Conservation (phyloP, 1,140 invertebrate genomes). For the Cydia strobilella region DNA sequence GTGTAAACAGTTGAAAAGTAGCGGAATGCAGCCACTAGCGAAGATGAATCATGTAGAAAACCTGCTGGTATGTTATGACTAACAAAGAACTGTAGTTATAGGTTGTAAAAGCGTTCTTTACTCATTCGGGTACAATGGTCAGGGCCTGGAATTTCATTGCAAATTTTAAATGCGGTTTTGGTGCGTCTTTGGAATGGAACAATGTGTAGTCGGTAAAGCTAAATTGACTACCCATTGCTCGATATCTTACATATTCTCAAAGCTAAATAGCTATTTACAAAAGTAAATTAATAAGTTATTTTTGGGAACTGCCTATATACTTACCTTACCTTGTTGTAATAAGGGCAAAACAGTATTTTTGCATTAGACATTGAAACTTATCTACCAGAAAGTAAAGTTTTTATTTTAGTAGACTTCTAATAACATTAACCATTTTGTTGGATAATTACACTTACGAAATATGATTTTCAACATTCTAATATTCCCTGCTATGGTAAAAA, state of each 20-base stretch:
- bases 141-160: constrained; percentile 9
- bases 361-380: too few species aligned
- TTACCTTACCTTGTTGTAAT: too few species aligned
- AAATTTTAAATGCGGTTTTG: background rate
- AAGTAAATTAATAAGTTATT: too few species aligned
- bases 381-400: too few species aligned
- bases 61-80: constrained; percentile 23
- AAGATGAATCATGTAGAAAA: constrained; percentile 31
- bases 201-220: background rate
- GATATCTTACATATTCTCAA: background rate
- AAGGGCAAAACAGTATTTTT: too few species aligned
- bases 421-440: too few species aligned
- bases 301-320: too few species aligned
- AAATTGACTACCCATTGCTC: background rate
- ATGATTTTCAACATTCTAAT: too few species aligned
- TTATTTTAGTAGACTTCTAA: too few species aligned
- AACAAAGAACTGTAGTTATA: constrained; percentile 24
- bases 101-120: constrained; percentile 16
- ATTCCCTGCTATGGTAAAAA: too few species aligned
- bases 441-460: too few species aligned
- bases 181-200: background rate
- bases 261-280: background rate
- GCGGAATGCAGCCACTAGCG: background rate
- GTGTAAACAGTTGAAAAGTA: constrained; percentile 13
- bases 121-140: constrained; percentile 10